These are phyloP conservation scores for Plecotus auritus DNA, from an alignment of 2,113 vertebrate genomes.

Conservation along the genomic window DNA sequence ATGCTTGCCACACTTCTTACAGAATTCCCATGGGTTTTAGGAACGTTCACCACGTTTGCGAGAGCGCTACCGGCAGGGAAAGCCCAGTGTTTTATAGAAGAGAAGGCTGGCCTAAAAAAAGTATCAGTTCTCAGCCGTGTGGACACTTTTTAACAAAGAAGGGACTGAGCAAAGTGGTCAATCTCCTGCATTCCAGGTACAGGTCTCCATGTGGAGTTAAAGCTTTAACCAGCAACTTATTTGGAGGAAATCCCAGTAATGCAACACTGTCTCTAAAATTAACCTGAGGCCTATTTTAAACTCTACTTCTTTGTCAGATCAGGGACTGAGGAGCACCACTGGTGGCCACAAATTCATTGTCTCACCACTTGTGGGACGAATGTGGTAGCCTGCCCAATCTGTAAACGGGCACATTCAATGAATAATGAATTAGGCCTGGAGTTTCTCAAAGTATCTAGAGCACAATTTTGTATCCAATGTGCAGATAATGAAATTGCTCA, in stretches of 20 bases:
- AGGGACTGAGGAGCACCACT: neutral
- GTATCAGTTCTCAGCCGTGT: neutral
- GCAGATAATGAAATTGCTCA: conserved; percentile 6
- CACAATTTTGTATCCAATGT: neutral
- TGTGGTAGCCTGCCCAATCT: neutral
- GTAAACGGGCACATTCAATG: neutral
- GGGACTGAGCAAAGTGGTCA: neutral
- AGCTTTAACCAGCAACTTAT: conserved; percentile 4
- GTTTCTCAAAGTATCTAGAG: neutral
- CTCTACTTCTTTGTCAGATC: neutral
- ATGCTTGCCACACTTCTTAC: too few relatives aligned
- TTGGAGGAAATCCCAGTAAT: conserved; percentile 21
- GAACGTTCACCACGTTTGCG: too few relatives aligned
- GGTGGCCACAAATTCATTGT: neutral
- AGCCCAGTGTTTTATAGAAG: neutral
- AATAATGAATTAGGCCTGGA: neutral
- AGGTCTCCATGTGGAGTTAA: neutral
- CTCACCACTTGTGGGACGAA: neutral
- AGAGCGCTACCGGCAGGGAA: too few relatives aligned
- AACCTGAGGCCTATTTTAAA: neutral
- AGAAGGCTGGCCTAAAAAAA: neutral
- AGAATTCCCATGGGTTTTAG: too few relatives aligned
- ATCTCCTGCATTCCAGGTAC: neutral
- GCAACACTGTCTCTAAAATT: conserved; percentile 19
- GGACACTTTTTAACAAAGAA: conserved; percentile 20